Conservation (phyloP, 1,140 invertebrate genomes). For the Pissodes strobi region DNA sequence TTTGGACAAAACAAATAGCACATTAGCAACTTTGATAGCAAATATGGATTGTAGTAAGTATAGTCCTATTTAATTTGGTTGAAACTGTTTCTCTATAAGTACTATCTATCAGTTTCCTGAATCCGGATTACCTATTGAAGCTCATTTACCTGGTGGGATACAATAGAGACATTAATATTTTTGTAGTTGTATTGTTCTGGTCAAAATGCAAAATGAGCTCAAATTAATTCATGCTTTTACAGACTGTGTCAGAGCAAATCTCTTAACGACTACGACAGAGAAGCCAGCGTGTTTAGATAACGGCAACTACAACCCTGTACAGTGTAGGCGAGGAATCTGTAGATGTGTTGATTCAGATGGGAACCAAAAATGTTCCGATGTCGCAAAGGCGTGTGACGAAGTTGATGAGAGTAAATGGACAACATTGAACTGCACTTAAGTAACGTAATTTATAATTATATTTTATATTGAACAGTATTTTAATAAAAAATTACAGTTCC, state of each 20-base stretch:
- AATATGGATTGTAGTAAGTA: constrained; percentile 59
- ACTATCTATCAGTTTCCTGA: no score
- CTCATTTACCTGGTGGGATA: no score
- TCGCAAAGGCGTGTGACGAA: constrained; percentile 3
- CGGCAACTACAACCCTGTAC: constrained; percentile 63
- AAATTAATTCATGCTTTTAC: constrained; percentile 8
- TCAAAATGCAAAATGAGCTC: neutral
- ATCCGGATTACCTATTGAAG: no score
- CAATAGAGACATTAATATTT: no score
- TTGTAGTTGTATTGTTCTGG: neutral
- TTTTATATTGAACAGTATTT: no score
- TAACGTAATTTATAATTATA: no score
- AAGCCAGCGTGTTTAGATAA: constrained; percentile 63
- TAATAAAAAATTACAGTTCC: no score
- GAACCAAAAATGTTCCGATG: constrained; percentile 53
- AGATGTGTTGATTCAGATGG: constrained; percentile 65
- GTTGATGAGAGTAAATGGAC: constrained; percentile 30
- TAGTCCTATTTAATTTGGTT: no score
- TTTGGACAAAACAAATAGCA: constrained; percentile 50
- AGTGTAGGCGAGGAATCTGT: constrained; percentile 63
- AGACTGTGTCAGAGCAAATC: constrained; percentile 63
- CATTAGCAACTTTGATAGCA: constrained; percentile 41
- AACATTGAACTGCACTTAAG: no score
- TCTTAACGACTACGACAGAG: constrained; percentile 56
- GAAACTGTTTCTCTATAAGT: no score